Evolutionary conservation across 1,140 invertebrate genomes (phyloP).

Genomic region (Tachypleus tridentatus): DNA sequence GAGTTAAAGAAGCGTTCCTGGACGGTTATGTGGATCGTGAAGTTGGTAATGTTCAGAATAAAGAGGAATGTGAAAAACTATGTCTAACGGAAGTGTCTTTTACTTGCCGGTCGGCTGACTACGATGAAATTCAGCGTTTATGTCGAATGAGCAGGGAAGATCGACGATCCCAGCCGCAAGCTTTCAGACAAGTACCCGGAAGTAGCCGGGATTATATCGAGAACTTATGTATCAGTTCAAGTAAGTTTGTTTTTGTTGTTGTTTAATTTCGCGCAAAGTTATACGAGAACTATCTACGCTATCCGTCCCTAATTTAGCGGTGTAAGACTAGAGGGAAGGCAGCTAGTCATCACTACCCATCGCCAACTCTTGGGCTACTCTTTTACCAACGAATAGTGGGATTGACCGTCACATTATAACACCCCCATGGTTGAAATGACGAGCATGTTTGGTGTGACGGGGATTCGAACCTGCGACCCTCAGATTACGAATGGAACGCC

Average conservation of each 20-base stretch:
- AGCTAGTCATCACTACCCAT: no score
- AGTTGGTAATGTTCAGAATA: slow-evolving; percentile 33
- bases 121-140: slow-evolving; percentile 31
- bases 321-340: no score
- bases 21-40: slow-evolving; percentile 40
- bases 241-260: slow-evolving; percentile 15
- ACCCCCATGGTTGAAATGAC: no score
- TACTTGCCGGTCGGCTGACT: slow-evolving; percentile 39
- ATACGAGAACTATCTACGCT: no score
- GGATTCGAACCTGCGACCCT: no score
- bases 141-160: slow-evolving; percentile 40
- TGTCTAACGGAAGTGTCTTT: slow-evolving; percentile 38
- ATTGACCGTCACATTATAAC: no score
- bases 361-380: no score
- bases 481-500: no score
- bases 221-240: slow-evolving; percentile 38
- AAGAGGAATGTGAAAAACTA: slow-evolving; percentile 38
- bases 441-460: no score
- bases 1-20: slow-evolving; percentile 37
- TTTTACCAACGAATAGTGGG: no score
- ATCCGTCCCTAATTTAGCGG: no score
- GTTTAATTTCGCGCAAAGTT: no score
- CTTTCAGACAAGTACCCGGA: slow-evolving; percentile 34
- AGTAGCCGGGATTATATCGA: slow-evolving; percentile 40
- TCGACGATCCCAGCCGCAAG: slow-evolving; percentile 38